phyloP scores from a whole-genome alignment of 2,113 vertebrate species.

The Nerophis ophidion region DNA sequence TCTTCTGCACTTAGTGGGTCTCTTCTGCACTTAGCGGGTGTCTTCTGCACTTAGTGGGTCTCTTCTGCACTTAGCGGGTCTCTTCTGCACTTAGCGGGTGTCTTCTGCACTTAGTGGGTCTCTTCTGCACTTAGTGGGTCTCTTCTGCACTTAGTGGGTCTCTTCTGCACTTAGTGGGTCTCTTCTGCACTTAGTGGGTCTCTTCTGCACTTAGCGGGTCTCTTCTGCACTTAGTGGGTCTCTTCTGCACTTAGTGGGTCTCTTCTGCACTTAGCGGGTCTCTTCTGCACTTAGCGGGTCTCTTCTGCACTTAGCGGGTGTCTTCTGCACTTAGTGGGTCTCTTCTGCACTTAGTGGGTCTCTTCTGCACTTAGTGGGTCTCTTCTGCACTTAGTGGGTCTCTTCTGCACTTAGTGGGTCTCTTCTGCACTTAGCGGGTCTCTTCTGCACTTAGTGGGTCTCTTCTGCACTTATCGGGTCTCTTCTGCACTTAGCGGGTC shows the following conservation, averaged over 20 bases:
- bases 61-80: not conserved
- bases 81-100: too few species aligned
- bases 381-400: not conserved
- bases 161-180: not conserved
- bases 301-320: too few species aligned
- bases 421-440: not conserved
- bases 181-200: not conserved
- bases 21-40: too few species aligned
- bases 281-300: not conserved
- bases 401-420: not conserved
- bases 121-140: not conserved
- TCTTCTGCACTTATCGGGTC: too few species aligned
- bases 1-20: not conserved
- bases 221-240: not conserved
- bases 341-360: not conserved
- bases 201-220: not conserved
- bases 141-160: not conserved
- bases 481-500: not conserved
- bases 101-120: not conserved
- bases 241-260: not conserved
- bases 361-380: not conserved
- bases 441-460: not conserved
- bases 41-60: not conserved
- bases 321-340: not conserved
- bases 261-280: not conserved